Conservation (phyloP, 1,140 invertebrate species). For the Trachymyrmex septentrionalis region DNA sequence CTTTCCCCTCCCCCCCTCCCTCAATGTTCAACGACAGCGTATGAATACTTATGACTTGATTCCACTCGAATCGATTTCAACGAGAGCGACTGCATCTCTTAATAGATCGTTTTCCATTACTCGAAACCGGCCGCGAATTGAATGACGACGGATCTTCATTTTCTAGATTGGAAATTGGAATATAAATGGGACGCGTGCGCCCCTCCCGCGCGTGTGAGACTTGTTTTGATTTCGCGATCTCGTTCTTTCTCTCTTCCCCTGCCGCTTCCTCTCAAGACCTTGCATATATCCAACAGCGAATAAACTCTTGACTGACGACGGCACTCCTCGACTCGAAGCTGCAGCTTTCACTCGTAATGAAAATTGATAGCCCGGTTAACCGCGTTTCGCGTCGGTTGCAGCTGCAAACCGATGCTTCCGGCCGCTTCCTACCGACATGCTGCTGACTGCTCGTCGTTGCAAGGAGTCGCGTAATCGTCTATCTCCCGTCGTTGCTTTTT, state of each 20-base stretch:
- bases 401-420: conserved; percentile 64
- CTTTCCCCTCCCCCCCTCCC: no score
- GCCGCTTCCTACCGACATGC: conserved; percentile 58
- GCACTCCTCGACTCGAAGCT: conserved; percentile 50
- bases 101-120: conserved; percentile 31
- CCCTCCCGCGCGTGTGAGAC: no score
- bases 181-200: conserved; percentile 17
- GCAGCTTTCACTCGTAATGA: conserved; percentile 75
- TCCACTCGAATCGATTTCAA: conserved; percentile 18
- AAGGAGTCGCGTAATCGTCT: conserved; percentile 65
- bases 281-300: conserved; percentile 45
- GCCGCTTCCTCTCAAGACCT: background rate
- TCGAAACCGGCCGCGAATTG: conserved; percentile 13
- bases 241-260: background rate
- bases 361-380: conserved; percentile 75
- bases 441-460: conserved; percentile 52
- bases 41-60: conserved; percentile 34
- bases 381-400: conserved; percentile 73
- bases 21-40: background rate
- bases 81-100: conserved; percentile 21
- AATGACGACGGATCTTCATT: conserved; percentile 9
- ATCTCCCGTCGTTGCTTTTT: conserved; percentile 51
- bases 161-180: conserved; percentile 31
- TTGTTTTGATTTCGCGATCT: background rate
- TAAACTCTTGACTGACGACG: conserved; percentile 42